A percentile compares a stretch with the other conserved stretches of the same genome.
These are phyloP conservation scores for Xylota sylvarum DNA, from an alignment of 2,888 invertebrate genomes.

Conservation along the genomic window DNA sequence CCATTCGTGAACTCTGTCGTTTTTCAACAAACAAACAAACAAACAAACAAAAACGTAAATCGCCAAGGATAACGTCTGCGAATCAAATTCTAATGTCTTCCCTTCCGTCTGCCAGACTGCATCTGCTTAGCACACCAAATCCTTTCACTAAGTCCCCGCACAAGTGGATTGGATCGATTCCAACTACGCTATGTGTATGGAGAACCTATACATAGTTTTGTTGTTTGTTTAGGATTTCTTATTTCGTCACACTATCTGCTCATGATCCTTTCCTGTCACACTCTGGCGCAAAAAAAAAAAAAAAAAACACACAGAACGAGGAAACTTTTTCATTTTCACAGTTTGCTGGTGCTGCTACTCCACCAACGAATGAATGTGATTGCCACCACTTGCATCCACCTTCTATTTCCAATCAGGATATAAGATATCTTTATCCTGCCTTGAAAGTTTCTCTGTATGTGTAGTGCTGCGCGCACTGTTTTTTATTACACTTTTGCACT, in stretches of 20 bases:
- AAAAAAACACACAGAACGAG: conserved; percentile 4
- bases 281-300: conserved; percentile 20
- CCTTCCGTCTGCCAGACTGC: conserved; percentile 35
- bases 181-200: conserved; percentile 5
- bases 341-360: conserved; percentile 33
- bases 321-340: conserved; percentile 57
- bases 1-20: not conserved
- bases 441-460: not conserved
- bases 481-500: conserved; percentile 61
- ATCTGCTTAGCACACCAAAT: conserved; percentile 52
- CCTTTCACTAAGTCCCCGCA: conserved; percentile 55
- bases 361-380: conserved; percentile 66
- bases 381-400: conserved; percentile 71
- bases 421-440: conserved; percentile 64
- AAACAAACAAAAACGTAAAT: conserved; percentile 57
- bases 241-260: conserved; percentile 77
- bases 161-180: conserved; percentile 74
- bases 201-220: conserved; percentile 21
- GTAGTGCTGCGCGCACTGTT: conserved; percentile 8
- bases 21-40: conserved; percentile 2
- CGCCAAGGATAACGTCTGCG: conserved; percentile 58
- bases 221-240: conserved; percentile 71
- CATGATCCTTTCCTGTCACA: conserved; percentile 75
- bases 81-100: conserved; percentile 62
- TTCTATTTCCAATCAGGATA: conserved; percentile 65